Percentiles rank a stretch among this genome's conserved stretches.
phyloP scores from a whole-genome alignment of 1,140 invertebrate genomes.

The Elymnias hypermnestra region DNA sequence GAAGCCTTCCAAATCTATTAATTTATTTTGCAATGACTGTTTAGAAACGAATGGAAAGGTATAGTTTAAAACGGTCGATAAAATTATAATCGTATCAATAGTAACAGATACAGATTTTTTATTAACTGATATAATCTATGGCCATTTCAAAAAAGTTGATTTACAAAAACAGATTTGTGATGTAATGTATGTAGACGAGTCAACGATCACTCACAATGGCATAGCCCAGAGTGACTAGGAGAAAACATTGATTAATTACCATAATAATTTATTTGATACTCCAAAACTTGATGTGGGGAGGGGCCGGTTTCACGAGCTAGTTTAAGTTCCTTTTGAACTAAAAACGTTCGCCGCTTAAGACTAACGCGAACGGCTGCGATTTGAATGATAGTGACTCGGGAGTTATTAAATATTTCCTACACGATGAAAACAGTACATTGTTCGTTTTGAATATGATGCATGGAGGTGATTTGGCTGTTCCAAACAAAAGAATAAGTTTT shows the following conservation, averaged over 20 bases:
- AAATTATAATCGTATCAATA: slow-evolving; percentile 11
- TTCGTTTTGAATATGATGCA: slow-evolving; percentile 66
- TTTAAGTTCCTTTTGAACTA: slow-evolving; percentile 63
- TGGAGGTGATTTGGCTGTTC: slow-evolving; percentile 68
- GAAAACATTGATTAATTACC: slow-evolving; percentile 76
- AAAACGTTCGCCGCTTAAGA: slow-evolving; percentile 46
- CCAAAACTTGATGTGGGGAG: slow-evolving; percentile 71
- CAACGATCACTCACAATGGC: slow-evolving; percentile 71
- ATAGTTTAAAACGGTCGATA: slow-evolving; percentile 10
- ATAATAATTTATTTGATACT: slow-evolving; percentile 77
- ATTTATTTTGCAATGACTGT: not conserved
- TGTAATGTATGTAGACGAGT: slow-evolving; percentile 47
- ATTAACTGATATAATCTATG: slow-evolving; percentile 47
- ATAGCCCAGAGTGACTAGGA: slow-evolving; percentile 67
- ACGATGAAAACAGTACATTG: slow-evolving; percentile 70
- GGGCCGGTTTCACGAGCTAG: slow-evolving; percentile 58
- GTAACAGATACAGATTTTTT: slow-evolving; percentile 26
- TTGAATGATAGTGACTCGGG: slow-evolving; percentile 39
- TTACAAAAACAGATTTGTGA: slow-evolving; percentile 45
- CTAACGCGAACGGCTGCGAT: slow-evolving; percentile 41
- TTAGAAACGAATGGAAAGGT: slow-evolving; percentile 7
- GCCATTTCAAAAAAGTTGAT: slow-evolving; percentile 44
- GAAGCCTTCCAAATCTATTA: slow-evolving; percentile 10
- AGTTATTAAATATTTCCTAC: slow-evolving; percentile 61
- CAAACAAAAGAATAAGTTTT: slow-evolving; percentile 72